Percentiles rank a stretch among this genome's conserved stretches.
phyloP scores from a whole-genome alignment of 2,113 vertebrate genomes.

The Calyptomena viridis region DNA sequence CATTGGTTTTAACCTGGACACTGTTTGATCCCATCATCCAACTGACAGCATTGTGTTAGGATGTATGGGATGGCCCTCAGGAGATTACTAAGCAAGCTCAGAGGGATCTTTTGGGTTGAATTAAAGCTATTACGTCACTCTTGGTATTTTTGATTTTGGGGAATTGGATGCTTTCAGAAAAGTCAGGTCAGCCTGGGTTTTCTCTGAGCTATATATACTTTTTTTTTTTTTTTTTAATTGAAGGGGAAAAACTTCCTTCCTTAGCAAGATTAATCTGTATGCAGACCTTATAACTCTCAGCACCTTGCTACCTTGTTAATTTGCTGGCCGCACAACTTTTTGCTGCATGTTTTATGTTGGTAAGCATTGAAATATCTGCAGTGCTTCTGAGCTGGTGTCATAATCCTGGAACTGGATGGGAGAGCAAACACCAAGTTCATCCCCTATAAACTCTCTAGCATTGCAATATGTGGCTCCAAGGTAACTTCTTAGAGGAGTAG shows the following conservation, averaged over 20 bases:
- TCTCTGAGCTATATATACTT: background rate
- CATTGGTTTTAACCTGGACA: background rate
- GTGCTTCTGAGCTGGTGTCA: background rate
- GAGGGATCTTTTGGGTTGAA: background rate
- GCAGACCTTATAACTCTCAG: background rate
- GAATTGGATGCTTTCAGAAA: background rate
- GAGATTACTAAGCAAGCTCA: background rate
- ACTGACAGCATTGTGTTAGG: background rate
- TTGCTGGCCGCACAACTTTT: background rate
- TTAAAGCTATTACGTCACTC: background rate
- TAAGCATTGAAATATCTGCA: background rate
- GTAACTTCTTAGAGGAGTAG: background rate
- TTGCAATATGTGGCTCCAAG: background rate
- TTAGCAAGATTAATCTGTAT: background rate
- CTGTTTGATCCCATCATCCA: background rate
- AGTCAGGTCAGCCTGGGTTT: background rate
- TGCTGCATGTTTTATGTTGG: background rate
- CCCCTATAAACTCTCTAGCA: background rate
- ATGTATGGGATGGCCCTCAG: background rate
- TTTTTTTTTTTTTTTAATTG: background rate
- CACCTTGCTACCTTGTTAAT: background rate
- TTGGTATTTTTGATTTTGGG: background rate
- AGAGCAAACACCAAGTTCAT: background rate
- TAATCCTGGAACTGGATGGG: background rate
- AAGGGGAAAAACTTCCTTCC: background rate